Base-by-base conservation (phyloP, 2,888 invertebrate genomes). In the Cremastinae sp. region DNA sequence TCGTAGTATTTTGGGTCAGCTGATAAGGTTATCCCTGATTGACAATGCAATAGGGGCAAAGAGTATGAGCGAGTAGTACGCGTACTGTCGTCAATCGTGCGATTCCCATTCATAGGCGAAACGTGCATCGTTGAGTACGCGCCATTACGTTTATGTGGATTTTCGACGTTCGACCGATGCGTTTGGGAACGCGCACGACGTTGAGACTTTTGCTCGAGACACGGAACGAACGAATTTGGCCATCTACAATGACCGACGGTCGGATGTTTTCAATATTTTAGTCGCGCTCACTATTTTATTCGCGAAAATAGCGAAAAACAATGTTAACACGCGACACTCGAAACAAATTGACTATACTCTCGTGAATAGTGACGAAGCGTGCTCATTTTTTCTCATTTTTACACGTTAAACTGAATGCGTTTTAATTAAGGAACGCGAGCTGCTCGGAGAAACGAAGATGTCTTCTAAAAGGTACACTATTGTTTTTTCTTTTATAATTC, bases 401-500 rank as follows among this genome's bases (percentile, higher is more conserved):
- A 81, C 79, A 79, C 81, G 39, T 41, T 35, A 43, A n/a, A 82
- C 68, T 79, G 81, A 79, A 81, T 82, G 86, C 82, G 82, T 83
- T 84, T 81, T 79, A 75, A 83, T 81, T 80, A 76, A 80, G 78
- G 66, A 80, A 80, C 78, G 82, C 82, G 79, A 78, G 80, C 82
- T 81, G 80, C 79, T 83, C 80, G 78, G 82, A 84, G 81, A 84
- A 83, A 82, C 85, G 85, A 89, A 87, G 85, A 89, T 89, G 89
- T 89, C 89, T 87, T 89, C 89, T 83, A 89, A 89, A 82, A 89
- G 89, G 89, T 89, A 88, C 39, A n/a, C 39, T 80, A 83, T 85
- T 87, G 82, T 84, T 84, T 84, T 83, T 78, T 64, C 58, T 69
- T 70, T 71, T 1, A 14, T 10, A 28, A 47, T 61, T 28, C 5